Evolutionary conservation across 2,113 vertebrate species (phyloP).

Genomic region (Chaetops frenatus): DNA sequence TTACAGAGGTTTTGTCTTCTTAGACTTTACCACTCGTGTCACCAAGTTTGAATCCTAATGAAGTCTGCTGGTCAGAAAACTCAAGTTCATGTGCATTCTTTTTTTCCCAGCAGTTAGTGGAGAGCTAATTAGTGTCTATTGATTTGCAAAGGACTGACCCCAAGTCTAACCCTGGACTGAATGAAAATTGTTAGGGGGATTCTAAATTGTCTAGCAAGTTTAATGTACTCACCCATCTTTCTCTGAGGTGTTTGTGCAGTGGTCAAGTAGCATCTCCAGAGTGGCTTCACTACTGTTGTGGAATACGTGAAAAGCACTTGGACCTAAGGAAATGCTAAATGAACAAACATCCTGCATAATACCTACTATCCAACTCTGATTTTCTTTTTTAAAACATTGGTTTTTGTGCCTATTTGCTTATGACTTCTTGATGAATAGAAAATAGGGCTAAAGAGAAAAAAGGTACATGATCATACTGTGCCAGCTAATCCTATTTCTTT

Average conservation of each 20-base stretch:
- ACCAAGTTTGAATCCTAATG: slow-evolving; percentile 16
- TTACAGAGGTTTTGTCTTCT: neutral
- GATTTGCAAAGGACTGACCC: slow-evolving; percentile 28
- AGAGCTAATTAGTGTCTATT: slow-evolving; percentile 37
- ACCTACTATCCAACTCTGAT: neutral
- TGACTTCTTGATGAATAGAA: neutral
- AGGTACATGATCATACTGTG: neutral
- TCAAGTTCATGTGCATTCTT: neutral
- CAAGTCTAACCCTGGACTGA: slow-evolving; percentile 7
- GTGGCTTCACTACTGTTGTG: neutral
- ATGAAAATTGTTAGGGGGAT: neutral
- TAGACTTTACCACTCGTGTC: neutral
- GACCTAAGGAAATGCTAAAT: neutral
- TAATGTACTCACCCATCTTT: neutral
- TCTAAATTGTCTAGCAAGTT: neutral
- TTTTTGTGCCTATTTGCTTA: neutral
- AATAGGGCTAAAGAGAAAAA: neutral
- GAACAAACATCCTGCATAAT: neutral
- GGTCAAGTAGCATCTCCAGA: neutral
- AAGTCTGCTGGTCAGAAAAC: neutral
- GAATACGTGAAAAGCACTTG: neutral
- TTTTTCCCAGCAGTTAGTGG: neutral
- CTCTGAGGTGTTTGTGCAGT: neutral
- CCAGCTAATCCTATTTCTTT: neutral
- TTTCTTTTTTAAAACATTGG: neutral